Evolutionary conservation across 2,888 invertebrate species (phyloP), one percentile per base, ranked within the genome.

Genomic region (Lepidonotus clava): DNA sequence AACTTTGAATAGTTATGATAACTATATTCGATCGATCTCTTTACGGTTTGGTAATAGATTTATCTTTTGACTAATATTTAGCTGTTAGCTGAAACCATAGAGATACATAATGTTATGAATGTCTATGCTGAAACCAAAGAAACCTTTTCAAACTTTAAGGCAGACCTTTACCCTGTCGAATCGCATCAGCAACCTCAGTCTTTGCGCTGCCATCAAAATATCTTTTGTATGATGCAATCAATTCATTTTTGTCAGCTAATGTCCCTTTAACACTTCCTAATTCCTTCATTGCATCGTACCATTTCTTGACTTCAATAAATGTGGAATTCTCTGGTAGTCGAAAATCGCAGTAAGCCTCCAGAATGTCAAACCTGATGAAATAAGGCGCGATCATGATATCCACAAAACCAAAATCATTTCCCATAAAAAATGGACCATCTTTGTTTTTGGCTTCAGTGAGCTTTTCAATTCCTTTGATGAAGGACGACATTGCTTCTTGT

Each of bases 331-430:
- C 28, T 18, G 91, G 91, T 6, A 91, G 53, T 66, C 88, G 84
- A 77, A 92, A 91, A 8, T 86, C 86, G 8, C 91, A 85, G 83
- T 89, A 90, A 51, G 89, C 89, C 61, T 89, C 84, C 38, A 92
- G 56, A 18, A 77, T 66, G 46, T 36, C 67, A 46, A 91, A 87
- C 8, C 91, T 87, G 0, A 89, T 46, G 2, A 89, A 88, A 71
- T 89, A 91, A 0, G 92, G 91, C 0, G 87, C 88, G 28, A 92
- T 71, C 87, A 91, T 90, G 11, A 92, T 90, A 84, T 92, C 92
- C 8, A 89, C 90, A 87, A 91, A 87, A 24, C 89, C 89, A 84
- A 91, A 91, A 8, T 88, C 51, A 28, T 89, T 84, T 0, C 92
- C 91, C 46, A 86, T 76, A 83, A 92, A 91, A 66, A 84, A 92